phyloP scores from a whole-genome alignment of 2,113 vertebrate species.

The Spheniscus mendiculus region DNA sequence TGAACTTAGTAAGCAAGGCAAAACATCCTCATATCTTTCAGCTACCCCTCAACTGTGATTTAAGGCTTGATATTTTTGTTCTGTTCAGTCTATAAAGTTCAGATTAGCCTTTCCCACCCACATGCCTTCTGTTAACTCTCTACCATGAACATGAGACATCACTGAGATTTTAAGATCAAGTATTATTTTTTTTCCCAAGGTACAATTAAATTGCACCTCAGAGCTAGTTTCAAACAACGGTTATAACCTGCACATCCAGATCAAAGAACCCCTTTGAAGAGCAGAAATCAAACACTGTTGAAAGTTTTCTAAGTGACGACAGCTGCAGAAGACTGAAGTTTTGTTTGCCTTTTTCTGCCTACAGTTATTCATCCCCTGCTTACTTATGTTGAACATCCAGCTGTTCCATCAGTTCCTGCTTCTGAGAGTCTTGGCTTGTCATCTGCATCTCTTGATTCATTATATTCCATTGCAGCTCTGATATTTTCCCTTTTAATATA shows the following conservation, averaged over 20 bases:
- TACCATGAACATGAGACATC: neutral
- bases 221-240: neutral
- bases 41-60: neutral
- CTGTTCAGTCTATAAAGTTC: neutral
- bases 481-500: conserved; percentile 82
- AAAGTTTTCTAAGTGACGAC: conserved; percentile 32
- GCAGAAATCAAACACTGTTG: conserved; percentile 15
- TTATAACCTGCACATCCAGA: conserved; percentile 33
- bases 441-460: conserved; percentile 88
- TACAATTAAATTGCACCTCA: conserved; percentile 40
- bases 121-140: neutral
- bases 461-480: conserved; percentile 85
- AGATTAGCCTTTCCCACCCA: conserved; percentile 1
- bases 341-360: conserved; percentile 8
- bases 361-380: conserved; percentile 35
- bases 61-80: neutral
- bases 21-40: neutral
- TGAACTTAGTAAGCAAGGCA: neutral
- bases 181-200: neutral
- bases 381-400: conserved; percentile 87
- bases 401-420: conserved; percentile 88
- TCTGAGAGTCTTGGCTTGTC: conserved; percentile 82
- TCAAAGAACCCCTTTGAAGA: conserved; percentile 64
- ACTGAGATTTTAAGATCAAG: neutral
- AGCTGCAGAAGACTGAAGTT: conserved; percentile 25